phyloP scores from a whole-genome alignment of 2,797 vertebrate species.

The Florisuga fusca region DNA sequence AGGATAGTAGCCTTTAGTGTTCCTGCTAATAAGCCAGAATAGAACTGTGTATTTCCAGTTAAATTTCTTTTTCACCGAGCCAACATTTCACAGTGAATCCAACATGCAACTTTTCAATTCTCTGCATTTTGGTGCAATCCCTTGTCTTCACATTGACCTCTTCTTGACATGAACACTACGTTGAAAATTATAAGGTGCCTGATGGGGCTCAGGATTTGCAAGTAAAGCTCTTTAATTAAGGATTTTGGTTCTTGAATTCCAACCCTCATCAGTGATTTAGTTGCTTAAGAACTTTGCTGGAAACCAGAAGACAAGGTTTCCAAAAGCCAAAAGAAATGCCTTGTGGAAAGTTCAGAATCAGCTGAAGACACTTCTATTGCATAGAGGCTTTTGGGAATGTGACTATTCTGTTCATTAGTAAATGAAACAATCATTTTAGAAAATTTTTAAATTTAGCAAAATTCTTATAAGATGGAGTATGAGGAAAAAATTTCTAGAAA shows the following conservation, averaged over 20 bases:
- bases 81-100: constrained; percentile 10
- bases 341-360: neutral
- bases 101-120: neutral
- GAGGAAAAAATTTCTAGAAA: neutral
- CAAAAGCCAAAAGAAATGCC: neutral
- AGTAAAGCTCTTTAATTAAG: neutral
- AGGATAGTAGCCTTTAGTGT: constrained; percentile 2
- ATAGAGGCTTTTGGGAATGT: neutral
- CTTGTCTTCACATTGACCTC: neutral
- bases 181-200: neutral
- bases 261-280: neutral
- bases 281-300: neutral
- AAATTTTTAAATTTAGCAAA: neutral
- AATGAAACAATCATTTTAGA: neutral
- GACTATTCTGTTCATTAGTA: neutral
- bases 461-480: neutral
- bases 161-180: neutral
- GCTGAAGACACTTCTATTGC: neutral
- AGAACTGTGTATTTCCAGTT: constrained; percentile 39
- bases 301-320: neutral
- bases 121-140: neutral
- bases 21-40: constrained; percentile 44
- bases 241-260: neutral
- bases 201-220: neutral
- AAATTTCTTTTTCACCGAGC: constrained; percentile 42